These are phyloP conservation scores for Cyrtodaria siliqua DNA, from an alignment of 2,888 invertebrate genomes.

Conservation along the genomic window DNA sequence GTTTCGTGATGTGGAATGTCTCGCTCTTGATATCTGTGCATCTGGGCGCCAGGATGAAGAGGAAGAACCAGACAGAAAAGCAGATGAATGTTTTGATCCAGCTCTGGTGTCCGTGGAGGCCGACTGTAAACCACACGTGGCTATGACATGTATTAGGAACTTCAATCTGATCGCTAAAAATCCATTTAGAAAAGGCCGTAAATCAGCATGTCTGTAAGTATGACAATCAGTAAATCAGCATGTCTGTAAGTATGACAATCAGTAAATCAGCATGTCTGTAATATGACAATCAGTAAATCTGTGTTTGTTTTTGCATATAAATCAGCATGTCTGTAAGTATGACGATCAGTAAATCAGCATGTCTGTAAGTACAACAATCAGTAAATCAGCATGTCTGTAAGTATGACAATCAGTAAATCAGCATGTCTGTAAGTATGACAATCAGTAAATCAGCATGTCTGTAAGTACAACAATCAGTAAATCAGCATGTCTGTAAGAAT, in stretches of 20 bases:
- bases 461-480: too few species aligned
- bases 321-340: too few species aligned
- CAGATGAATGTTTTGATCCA: conserved; percentile 45
- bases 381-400: conserved; percentile 29
- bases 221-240: not conserved
- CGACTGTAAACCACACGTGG: conserved; percentile 16
- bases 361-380: not conserved
- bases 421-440: not conserved
- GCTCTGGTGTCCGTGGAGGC: conserved; percentile 14
- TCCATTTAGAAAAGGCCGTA: conserved; percentile 16
- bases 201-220: conserved; percentile 38
- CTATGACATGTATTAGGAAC: conserved; percentile 16
- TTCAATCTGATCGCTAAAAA: conserved; percentile 17
- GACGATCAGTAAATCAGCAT: too few species aligned
- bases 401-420: conserved; percentile 1
- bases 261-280: not conserved
- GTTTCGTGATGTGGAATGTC: conserved; percentile 44
- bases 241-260: too few species aligned
- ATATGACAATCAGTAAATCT: too few species aligned
- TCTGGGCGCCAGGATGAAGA: conserved; percentile 11
- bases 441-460: not conserved
- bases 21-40: conserved; percentile 51
- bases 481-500: too few species aligned
- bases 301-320: too few species aligned
- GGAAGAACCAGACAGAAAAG: conserved; percentile 31